Percentiles rank a stretch among this genome's conserved stretches.
These are phyloP conservation scores for Ptilodon capucinus DNA, from an alignment of 2,888 invertebrate genomes.

Conservation along the genomic window DNA sequence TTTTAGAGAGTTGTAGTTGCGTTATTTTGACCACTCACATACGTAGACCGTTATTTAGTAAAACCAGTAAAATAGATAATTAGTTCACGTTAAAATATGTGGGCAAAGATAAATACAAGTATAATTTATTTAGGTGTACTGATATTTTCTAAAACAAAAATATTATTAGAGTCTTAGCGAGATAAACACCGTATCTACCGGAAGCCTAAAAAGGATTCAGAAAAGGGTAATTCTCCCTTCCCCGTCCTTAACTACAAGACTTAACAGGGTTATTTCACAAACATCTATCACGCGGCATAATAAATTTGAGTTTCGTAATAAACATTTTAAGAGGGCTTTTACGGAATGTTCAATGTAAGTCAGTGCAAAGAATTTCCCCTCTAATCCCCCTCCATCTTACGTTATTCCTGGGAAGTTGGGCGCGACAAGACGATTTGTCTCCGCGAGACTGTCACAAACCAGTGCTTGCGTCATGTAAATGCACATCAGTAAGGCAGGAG, in stretches of 20 bases:
- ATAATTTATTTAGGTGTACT: too few species aligned
- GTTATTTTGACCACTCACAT: too few species aligned
- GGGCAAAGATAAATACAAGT: too few species aligned
- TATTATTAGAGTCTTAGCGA: too few species aligned
- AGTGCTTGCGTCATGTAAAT: slow-evolving; percentile 46
- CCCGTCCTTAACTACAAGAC: background rate
- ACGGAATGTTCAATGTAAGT: slow-evolving; percentile 27
- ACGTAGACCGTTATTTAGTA: too few species aligned
- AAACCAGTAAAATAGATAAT: too few species aligned
- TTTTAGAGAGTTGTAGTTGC: too few species aligned
- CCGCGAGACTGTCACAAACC: slow-evolving; percentile 45
- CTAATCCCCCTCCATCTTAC: slow-evolving; percentile 2
- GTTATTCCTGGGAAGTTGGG: slow-evolving; percentile 38
- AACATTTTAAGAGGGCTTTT: slow-evolving; percentile 28
- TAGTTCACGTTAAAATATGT: too few species aligned
- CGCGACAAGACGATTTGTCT: slow-evolving; percentile 51
- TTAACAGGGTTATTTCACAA: background rate
- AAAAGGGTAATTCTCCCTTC: background rate
- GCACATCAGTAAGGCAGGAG: slow-evolving; percentile 23
- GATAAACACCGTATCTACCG: too few species aligned
- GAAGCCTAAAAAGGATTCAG: background rate
- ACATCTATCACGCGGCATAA: background rate
- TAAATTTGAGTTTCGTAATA: slow-evolving; percentile 17
- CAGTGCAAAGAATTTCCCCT: slow-evolving; percentile 28
- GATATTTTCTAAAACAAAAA: too few species aligned